These are phyloP conservation scores for Eupristina koningsbergeri DNA, from an alignment of 1,140 invertebrate genomes.

Conservation along the genomic window DNA sequence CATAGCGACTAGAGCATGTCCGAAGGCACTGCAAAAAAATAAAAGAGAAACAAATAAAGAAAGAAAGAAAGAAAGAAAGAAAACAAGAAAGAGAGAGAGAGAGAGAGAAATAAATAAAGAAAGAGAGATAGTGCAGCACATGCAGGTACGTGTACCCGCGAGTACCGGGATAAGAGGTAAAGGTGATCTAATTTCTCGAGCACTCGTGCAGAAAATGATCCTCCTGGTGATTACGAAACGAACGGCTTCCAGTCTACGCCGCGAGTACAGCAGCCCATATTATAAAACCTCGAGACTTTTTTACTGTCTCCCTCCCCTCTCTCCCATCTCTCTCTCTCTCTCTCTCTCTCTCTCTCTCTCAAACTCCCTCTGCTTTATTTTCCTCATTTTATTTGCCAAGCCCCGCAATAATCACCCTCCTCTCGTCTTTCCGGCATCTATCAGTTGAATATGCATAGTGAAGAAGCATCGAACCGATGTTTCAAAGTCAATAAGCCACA, in stretches of 20 bases:
- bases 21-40: background rate
- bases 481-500: background rate
- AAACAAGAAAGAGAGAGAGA: constrained; percentile 40
- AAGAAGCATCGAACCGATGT: constrained; percentile 3
- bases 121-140: background rate
- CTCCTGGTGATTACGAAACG: constrained; percentile 71
- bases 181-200: constrained; percentile 73
- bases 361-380: constrained; percentile 31
- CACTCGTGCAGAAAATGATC: constrained; percentile 75
- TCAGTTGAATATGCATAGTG: background rate
- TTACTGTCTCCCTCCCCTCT: constrained; percentile 48
- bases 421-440: constrained; percentile 58
- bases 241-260: constrained; percentile 72
- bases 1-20: background rate
- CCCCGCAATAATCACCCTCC: constrained; percentile 61
- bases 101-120: too few relatives aligned
- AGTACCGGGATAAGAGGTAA: constrained; percentile 64
- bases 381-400: constrained; percentile 60
- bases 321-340: constrained; percentile 1
- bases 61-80: constrained; percentile 1
- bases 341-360: background rate
- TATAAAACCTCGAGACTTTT: constrained; percentile 54
- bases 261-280: constrained; percentile 56
- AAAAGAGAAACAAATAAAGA: constrained; percentile 40
- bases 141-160: constrained; percentile 29